A percentile compares a stretch with the other conserved stretches of the same genome.
These are phyloP conservation scores for Cryptocephalus primarius DNA, from an alignment of 2,888 invertebrate genomes.

Conservation along the genomic window DNA sequence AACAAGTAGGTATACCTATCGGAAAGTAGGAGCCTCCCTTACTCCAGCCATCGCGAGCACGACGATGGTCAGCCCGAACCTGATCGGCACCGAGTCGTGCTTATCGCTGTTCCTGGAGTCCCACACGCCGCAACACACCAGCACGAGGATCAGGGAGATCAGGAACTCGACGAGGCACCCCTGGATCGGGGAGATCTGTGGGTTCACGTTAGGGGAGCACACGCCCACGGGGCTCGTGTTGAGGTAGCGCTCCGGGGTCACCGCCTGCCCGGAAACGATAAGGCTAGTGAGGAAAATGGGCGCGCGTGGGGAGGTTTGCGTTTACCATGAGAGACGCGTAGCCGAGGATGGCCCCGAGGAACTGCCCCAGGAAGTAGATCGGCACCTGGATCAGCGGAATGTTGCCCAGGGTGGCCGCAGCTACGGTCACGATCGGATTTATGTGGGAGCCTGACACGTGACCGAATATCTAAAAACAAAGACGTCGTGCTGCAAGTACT, in stretches of 20 bases:
- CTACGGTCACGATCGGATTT: slow-evolving; percentile 67
- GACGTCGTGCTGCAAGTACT: background rate
- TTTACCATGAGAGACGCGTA: slow-evolving; percentile 53
- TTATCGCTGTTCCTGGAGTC: slow-evolving; percentile 56
- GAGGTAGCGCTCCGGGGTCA: slow-evolving; percentile 19
- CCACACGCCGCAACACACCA: slow-evolving; percentile 61
- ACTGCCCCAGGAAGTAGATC: slow-evolving; percentile 53
- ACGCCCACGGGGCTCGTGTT: slow-evolving; percentile 16
- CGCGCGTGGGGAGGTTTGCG: too few relatives aligned
- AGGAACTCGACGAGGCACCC: slow-evolving; percentile 54
- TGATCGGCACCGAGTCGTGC: slow-evolving; percentile 53
- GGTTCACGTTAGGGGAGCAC: slow-evolving; percentile 27
- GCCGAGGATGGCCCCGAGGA: slow-evolving; percentile 55
- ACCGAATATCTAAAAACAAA: slow-evolving; percentile 50
- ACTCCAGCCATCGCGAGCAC: slow-evolving; percentile 57
- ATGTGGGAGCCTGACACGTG: slow-evolving; percentile 69
- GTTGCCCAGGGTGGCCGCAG: slow-evolving; percentile 50
- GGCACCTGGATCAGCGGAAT: slow-evolving; percentile 44
- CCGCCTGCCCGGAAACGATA: slow-evolving; percentile 14
- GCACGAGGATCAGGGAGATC: slow-evolving; percentile 51
- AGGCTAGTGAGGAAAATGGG: too few relatives aligned
- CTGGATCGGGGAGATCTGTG: slow-evolving; percentile 33
- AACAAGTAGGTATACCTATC: background rate
- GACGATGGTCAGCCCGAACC: slow-evolving; percentile 56
- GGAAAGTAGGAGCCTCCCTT: slow-evolving; percentile 20